Percentiles rank a stretch among this genome's conserved stretches.
These are phyloP conservation scores for Edolisoma coerulescens DNA, from an alignment of 2,113 vertebrate species.

Conservation along the genomic window DNA sequence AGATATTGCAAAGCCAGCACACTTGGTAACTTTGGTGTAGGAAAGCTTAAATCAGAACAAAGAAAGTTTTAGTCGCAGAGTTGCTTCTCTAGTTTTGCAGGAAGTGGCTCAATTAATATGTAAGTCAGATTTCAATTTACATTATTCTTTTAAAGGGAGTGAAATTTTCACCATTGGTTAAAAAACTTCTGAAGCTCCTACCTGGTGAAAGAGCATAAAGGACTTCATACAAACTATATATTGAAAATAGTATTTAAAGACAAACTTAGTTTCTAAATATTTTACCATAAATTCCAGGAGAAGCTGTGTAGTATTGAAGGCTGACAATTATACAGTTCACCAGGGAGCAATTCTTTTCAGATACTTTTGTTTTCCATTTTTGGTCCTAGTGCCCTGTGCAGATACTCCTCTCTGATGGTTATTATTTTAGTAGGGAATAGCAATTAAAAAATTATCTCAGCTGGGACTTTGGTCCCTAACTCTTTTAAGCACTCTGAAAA, in stretches of 20 bases:
- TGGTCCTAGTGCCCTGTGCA: neutral
- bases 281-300: neutral
- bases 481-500: neutral
- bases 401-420: neutral
- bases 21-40: neutral
- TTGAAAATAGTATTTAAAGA: neutral
- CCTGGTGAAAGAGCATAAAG: neutral
- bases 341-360: neutral
- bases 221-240: neutral
- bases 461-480: neutral
- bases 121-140: neutral
- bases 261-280: neutral
- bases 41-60: neutral
- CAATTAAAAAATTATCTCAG: neutral
- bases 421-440: neutral
- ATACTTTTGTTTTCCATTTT: neutral
- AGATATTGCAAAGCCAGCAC: neutral
- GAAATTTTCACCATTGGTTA: neutral
- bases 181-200: neutral
- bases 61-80: neutral
- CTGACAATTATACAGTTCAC: neutral
- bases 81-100: neutral
- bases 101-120: neutral
- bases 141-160: neutral
- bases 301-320: neutral